Percentiles rank a stretch among this genome's conserved stretches.
Evolutionary conservation across 2,888 invertebrate species (phyloP).

Genomic region (Helleia helle): DNA sequence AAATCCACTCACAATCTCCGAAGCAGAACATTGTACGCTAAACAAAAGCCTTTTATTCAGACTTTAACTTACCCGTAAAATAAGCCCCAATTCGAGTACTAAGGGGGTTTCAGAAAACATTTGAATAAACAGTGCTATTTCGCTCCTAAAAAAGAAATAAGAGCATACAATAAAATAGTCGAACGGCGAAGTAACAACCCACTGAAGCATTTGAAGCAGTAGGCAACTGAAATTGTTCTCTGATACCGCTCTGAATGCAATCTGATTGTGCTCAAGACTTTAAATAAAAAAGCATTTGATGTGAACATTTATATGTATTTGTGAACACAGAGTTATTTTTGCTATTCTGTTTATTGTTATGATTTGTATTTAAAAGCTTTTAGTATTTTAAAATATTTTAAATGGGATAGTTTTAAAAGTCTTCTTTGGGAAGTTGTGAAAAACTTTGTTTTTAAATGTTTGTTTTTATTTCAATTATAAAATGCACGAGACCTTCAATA

Average conservation of each 20-base stretch:
- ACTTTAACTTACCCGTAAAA: slow-evolving; percentile 6
- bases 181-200: slow-evolving; percentile 12
- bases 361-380: too few species aligned
- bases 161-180: too few species aligned
- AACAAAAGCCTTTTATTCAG: not conserved
- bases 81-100: not conserved
- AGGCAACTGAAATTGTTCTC: slow-evolving; percentile 16
- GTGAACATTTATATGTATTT: not conserved
- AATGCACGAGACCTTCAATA: too few species aligned
- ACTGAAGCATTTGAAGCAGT: slow-evolving; percentile 15
- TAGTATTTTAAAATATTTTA: too few species aligned
- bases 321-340: too few species aligned
- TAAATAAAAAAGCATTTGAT: not conserved
- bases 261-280: not conserved
- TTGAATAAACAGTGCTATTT: slow-evolving; percentile 4
- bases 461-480: too few species aligned
- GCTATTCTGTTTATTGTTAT: too few species aligned
- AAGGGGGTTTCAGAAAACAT: slow-evolving; percentile 2
- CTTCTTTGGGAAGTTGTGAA: too few species aligned
- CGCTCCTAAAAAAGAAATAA: not conserved
- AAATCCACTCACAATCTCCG: not conserved
- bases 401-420: too few species aligned
- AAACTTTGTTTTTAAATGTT: too few species aligned
- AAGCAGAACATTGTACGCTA: not conserved
- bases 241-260: slow-evolving; percentile 12